Percentiles rank a stretch among this genome's conserved stretches.
These are phyloP conservation scores for Philhelius pedissequus DNA, from an alignment of 2,888 invertebrate species.

Conservation along the genomic window DNA sequence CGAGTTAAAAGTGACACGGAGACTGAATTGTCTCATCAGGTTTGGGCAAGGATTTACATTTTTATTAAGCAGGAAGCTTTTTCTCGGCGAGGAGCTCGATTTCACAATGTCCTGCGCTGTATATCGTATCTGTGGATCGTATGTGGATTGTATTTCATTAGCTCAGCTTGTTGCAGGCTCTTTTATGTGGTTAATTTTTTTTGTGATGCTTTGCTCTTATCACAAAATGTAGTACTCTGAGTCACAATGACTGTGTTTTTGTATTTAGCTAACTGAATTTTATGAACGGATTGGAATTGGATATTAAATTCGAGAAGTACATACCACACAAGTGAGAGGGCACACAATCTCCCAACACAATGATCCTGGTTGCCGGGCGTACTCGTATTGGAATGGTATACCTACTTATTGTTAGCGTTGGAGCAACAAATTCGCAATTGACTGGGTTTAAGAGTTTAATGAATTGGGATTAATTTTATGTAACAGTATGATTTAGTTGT, in stretches of 20 bases:
- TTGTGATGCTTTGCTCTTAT: slow-evolving; percentile 13
- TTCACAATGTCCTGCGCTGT: slow-evolving; percentile 32
- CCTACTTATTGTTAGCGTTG: no score
- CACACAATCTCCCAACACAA: no score
- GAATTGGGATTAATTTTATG: slow-evolving; percentile 64
- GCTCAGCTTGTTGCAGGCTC: slow-evolving; percentile 41
- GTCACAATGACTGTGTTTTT: slow-evolving; percentile 35
- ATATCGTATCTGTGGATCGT: slow-evolving; percentile 32
- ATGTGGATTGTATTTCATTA: slow-evolving; percentile 16
- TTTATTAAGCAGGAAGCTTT: slow-evolving; percentile 35
- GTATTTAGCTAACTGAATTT: slow-evolving; percentile 5
- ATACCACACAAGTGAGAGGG: neutral
- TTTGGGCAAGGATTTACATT: slow-evolving; percentile 16
- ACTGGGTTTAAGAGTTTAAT: slow-evolving; percentile 53
- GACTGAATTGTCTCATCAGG: slow-evolving; percentile 45
- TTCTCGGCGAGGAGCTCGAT: neutral
- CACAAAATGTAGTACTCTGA: neutral
- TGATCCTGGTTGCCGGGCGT: neutral
- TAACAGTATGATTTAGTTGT: slow-evolving; percentile 52
- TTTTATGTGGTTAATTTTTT: slow-evolving; percentile 10
- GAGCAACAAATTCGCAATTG: slow-evolving; percentile 43
- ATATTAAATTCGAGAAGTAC: neutral
- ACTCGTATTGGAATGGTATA: neutral
- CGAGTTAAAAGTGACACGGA: slow-evolving; percentile 62
- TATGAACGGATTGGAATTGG: neutral